A percentile compares a stretch with the other conserved stretches of the same genome.
These are phyloP conservation scores for Bos javanicus DNA, from an alignment of 2,113 vertebrate genomes.

Conservation along the genomic window DNA sequence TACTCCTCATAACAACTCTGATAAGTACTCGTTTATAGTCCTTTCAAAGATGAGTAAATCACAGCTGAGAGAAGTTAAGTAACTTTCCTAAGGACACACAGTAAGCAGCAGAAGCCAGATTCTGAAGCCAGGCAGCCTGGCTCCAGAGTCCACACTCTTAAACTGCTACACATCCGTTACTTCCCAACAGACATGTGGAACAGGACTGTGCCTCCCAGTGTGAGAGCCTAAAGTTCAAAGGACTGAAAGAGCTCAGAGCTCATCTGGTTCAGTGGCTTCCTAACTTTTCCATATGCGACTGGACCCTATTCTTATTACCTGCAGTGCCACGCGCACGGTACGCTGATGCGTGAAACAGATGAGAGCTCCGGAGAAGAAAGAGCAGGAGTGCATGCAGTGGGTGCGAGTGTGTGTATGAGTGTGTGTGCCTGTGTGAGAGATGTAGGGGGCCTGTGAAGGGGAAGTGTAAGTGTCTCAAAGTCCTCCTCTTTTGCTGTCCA, in stretches of 20 bases:
- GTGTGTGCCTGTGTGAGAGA: neutral
- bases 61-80: neutral
- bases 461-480: neutral
- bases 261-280: neutral
- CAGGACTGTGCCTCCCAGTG: neutral
- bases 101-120: neutral
- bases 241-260: neutral
- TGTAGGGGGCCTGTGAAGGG: rapidly evolving
- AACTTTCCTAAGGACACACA: neutral
- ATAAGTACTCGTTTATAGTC: neutral
- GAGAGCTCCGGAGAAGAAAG: neutral
- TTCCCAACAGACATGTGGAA: neutral
- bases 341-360: neutral
- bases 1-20: neutral
- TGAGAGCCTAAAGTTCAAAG: neutral
- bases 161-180: neutral
- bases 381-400: neutral
- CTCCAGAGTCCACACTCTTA: neutral
- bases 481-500: neutral
- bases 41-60: neutral
- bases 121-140: neutral
- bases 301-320: neutral
- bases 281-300: neutral
- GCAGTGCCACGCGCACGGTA: neutral
- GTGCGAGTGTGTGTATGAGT: rapidly evolving